A percentile compares a stretch with the other conserved stretches of the same genome.
These are phyloP conservation scores for Hozukius guyotensis DNA, from an alignment of 2,797 vertebrate genomes.

Conservation along the genomic window DNA sequence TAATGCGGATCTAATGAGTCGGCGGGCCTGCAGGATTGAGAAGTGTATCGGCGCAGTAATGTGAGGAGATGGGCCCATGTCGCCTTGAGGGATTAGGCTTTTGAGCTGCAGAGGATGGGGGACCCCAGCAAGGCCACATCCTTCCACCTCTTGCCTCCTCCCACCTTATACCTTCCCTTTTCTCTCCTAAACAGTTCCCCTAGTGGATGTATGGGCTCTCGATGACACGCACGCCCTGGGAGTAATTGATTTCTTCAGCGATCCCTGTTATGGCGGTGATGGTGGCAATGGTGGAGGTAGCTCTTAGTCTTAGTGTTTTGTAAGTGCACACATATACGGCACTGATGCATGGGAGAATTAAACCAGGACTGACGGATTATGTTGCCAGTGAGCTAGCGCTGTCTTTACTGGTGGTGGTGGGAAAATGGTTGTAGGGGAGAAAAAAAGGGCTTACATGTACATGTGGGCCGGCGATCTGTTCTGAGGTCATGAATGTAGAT, in stretches of 20 bases:
- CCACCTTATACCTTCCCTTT: slow-evolving; percentile 41
- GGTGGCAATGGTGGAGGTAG: slow-evolving; percentile 32
- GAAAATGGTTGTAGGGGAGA: neutral
- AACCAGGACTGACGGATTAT: slow-evolving; percentile 52
- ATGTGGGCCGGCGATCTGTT: neutral
- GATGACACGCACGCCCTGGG: slow-evolving; percentile 57
- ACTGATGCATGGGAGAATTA: slow-evolving; percentile 66
- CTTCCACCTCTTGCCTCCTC: slow-evolving; percentile 45
- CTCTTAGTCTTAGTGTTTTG: slow-evolving; percentile 60
- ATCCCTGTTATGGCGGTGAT: slow-evolving; percentile 47
- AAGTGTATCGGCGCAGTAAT: slow-evolving; percentile 79
- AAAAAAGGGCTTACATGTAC: neutral
- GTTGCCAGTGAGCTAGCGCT: slow-evolving; percentile 9
- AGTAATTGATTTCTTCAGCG: slow-evolving; percentile 81
- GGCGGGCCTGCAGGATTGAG: slow-evolving; percentile 71
- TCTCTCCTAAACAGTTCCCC: slow-evolving; percentile 66
- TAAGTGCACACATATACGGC: slow-evolving; percentile 34
- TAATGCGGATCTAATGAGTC: slow-evolving; percentile 84
- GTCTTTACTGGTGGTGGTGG: slow-evolving; percentile 7
- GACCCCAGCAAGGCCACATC: slow-evolving; percentile 55
- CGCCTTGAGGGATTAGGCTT: slow-evolving; percentile 73
- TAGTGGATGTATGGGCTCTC: slow-evolving; percentile 66
- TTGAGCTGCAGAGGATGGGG: slow-evolving; percentile 62
- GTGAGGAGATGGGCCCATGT: slow-evolving; percentile 76
- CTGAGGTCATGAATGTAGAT: neutral